phyloP scores from a whole-genome alignment of 2,113 vertebrate genomes.

The Ceuthmochares aereus region DNA sequence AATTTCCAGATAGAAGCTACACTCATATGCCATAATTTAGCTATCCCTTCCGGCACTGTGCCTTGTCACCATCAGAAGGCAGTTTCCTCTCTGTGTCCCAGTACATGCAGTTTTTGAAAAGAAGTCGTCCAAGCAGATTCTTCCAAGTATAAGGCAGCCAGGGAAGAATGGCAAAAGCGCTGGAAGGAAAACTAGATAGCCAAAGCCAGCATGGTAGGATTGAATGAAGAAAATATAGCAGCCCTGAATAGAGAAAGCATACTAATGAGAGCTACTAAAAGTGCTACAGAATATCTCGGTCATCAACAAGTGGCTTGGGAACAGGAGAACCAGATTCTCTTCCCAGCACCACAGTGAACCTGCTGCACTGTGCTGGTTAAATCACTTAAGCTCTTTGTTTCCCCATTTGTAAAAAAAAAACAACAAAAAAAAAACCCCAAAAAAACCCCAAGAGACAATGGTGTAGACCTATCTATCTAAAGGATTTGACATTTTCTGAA shows the following conservation, averaged over 20 bases:
- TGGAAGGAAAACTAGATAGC: conserved; percentile 6
- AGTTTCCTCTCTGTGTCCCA: background rate
- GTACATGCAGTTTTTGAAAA: background rate
- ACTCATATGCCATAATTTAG: background rate
- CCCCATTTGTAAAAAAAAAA: background rate
- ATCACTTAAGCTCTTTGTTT: background rate
- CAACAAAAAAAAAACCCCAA: too few species aligned
- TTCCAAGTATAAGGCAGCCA: background rate
- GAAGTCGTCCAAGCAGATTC: background rate
- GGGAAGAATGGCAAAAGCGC: background rate
- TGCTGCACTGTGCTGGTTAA: background rate
- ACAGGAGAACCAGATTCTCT: background rate
- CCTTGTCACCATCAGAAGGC: background rate
- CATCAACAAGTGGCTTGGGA: rapidly evolving
- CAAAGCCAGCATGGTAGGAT: background rate
- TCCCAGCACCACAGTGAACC: background rate
- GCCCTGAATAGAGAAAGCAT: background rate
- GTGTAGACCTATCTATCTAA: background rate
- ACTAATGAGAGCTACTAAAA: background rate
- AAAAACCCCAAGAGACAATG: too few species aligned
- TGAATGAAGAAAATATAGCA: background rate
- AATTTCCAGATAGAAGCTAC: background rate
- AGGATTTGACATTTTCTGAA: background rate
- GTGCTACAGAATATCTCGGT: background rate
- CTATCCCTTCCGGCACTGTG: background rate